These are phyloP conservation scores for Drepana arcuata DNA, from an alignment of 1,140 invertebrate species.

Conservation along the genomic window DNA sequence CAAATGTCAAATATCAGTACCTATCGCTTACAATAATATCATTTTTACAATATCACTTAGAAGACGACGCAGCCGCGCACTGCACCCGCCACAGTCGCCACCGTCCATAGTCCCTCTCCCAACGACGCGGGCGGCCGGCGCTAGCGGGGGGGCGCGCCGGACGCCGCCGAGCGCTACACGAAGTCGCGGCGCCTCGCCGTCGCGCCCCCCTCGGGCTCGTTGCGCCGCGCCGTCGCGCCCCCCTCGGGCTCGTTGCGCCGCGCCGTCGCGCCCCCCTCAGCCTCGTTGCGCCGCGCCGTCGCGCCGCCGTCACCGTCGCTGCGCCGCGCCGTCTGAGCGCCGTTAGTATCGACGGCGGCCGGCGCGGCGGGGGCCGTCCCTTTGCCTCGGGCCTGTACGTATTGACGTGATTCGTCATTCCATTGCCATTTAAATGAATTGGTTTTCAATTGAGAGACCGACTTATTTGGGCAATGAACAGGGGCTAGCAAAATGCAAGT, in stretches of 20 bases:
- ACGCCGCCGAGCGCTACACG: constrained; percentile 54
- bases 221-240: constrained; percentile 6
- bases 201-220: constrained; percentile 6
- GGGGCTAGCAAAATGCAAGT: no score
- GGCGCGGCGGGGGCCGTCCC: no score
- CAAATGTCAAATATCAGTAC: constrained; percentile 18
- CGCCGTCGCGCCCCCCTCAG: constrained; percentile 5
- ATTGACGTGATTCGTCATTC: no score
- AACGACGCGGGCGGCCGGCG: constrained; percentile 16
- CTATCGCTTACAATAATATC: constrained; percentile 6
- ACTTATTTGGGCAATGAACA: no score
- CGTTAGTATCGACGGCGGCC: no score
- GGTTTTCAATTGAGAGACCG: no score
- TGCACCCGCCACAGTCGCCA: constrained; percentile 2
- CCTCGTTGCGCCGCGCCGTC: no score
- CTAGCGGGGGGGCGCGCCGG: constrained; percentile 31
- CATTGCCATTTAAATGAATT: no score
- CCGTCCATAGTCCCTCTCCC: constrained; percentile 8
- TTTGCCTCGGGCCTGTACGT: no score
- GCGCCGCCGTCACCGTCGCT: constrained; percentile 1
- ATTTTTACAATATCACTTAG: constrained; percentile 23
- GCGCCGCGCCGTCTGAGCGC: constrained; percentile 1
- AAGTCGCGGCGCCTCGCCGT: constrained; percentile 38
- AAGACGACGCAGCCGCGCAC: constrained; percentile 2
- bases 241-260: constrained; percentile 21